Conservation (phyloP, 2,888 invertebrate genomes). For the Automeris io region DNA sequence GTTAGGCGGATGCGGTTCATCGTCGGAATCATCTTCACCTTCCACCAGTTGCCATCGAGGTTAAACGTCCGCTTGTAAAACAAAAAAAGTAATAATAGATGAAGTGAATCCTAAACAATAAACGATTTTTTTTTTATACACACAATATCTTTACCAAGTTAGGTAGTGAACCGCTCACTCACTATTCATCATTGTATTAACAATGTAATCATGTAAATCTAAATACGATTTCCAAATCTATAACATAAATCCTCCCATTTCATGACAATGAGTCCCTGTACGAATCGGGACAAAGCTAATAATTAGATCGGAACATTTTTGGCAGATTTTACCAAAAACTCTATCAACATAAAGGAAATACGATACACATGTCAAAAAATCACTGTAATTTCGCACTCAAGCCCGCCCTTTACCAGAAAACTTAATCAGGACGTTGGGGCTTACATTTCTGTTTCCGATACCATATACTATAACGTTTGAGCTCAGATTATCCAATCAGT, state of each 20-base stretch:
- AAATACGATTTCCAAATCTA: conserved; percentile 45
- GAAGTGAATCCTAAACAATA: no score
- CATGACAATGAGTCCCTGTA: conserved; percentile 34
- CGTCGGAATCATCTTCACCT: no score
- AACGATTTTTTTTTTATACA: no score
- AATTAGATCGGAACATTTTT: conserved; percentile 64
- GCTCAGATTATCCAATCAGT: conserved; percentile 77
- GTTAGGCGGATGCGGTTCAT: no score
- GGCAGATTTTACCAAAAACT: conserved; percentile 63
- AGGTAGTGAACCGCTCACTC: conserved; percentile 9
- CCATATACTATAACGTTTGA: conserved; percentile 71
- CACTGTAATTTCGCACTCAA: conserved; percentile 64
- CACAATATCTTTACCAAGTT: no score
- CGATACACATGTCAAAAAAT: conserved; percentile 64
- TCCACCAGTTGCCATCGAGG: no score
- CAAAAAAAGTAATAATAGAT: no score
- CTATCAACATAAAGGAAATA: conserved; percentile 50
- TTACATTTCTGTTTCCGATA: conserved; percentile 75
- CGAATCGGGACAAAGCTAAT: conserved; percentile 54
- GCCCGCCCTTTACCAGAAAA: conserved; percentile 59
- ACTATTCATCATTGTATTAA: conserved; percentile 23
- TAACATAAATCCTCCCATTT: conserved; percentile 39
- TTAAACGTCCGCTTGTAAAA: no score
- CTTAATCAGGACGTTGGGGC: conserved; percentile 66
- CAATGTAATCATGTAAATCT: conserved; percentile 37